Conservation (phyloP, 1,140 invertebrate genomes). For the Himalopsyche phryganea region DNA sequence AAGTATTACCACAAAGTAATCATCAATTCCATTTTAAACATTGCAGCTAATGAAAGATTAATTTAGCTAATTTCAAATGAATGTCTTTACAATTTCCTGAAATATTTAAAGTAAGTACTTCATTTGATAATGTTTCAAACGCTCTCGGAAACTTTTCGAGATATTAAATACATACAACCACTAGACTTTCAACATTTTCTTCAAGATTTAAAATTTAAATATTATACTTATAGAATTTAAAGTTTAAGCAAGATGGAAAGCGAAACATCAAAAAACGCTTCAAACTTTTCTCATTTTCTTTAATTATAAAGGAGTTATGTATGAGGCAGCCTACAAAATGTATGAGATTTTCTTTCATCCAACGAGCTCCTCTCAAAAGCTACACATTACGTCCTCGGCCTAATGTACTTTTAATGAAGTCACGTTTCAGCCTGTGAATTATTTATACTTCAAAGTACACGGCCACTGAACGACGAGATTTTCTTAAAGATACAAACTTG, state of each 20-base stretch:
- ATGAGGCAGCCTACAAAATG: slow-evolving; percentile 10
- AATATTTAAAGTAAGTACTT: no score
- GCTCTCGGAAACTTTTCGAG: no score
- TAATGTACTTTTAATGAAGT: slow-evolving; percentile 34
- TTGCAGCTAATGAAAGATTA: no score
- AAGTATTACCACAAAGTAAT: no score
- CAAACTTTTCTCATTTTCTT: slow-evolving; percentile 16
- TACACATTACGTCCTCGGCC: slow-evolving; percentile 21
- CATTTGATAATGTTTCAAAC: no score
- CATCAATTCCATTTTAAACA: no score
- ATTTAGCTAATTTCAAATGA: no score
- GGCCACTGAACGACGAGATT: no score
- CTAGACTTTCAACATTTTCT: not conserved
- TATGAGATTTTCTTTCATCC: slow-evolving; percentile 23
- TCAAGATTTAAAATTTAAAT: not conserved
- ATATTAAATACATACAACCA: no score
- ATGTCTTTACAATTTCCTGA: no score
- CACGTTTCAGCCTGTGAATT: slow-evolving; percentile 25
- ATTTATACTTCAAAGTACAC: slow-evolving; percentile 26
- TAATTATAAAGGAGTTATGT: slow-evolving; percentile 27
- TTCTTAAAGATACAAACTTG: no score
- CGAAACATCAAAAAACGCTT: slow-evolving; percentile 17
- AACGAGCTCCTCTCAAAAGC: slow-evolving; percentile 11
- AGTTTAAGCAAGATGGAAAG: not conserved
- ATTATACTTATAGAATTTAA: not conserved